phyloP scores from a whole-genome alignment of 1,140 invertebrate species.

The Pachyrhynchus sulphureomaculatus region DNA sequence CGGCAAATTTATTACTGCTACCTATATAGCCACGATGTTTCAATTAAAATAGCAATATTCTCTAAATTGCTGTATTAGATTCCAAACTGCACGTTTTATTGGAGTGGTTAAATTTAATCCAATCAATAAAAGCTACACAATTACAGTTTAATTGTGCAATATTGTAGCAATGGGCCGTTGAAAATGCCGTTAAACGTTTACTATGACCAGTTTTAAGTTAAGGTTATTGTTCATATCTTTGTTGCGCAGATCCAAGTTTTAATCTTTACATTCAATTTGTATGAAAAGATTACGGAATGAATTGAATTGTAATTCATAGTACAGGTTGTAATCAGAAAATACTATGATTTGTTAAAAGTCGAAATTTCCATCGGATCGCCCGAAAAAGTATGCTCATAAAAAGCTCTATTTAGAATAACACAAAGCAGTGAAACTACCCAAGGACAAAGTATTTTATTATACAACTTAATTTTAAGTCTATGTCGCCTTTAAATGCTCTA shows the following conservation, averaged over 20 bases:
- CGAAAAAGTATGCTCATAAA: no score
- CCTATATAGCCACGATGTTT: conserved; percentile 5
- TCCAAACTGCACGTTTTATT: conserved; percentile 13
- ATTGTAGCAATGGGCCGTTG: conserved; percentile 4
- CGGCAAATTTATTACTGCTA: conserved; percentile 10
- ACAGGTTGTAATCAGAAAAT: no score
- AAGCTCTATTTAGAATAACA: no score
- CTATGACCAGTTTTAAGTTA: conserved; percentile 8
- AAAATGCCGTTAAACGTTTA: conserved; percentile 2
- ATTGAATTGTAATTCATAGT: no score
- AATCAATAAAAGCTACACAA: conserved; percentile 21
- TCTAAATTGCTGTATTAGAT: conserved; percentile 19
- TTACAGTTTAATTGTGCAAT: conserved; percentile 22
- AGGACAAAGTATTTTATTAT: no score
- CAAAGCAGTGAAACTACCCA: no score
- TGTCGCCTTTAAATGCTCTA: no score
- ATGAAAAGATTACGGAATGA: no score
- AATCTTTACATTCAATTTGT: no score
- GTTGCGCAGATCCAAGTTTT: background rate
- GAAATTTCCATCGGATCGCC: no score
- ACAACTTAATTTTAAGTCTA: no score
- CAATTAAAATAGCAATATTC: conserved; percentile 24
- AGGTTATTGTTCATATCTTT: background rate
- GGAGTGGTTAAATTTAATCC: conserved; percentile 22
- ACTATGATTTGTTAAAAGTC: no score